phyloP scores from a whole-genome alignment of 2,888 invertebrate genomes.

The Chrysolina americana region DNA sequence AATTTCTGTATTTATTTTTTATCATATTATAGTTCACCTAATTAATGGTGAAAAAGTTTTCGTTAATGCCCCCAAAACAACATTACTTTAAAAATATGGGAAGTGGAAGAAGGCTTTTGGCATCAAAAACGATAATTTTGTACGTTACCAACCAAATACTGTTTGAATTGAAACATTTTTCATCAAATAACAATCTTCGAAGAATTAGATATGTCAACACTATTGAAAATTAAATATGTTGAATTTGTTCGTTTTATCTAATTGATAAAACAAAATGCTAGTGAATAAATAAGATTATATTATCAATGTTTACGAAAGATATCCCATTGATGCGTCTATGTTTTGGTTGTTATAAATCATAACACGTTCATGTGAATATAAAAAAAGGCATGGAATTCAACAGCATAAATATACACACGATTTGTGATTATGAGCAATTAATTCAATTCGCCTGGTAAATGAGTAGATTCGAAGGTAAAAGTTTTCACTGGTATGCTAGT shows the following conservation, averaged over 20 bases:
- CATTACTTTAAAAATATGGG: too few relatives aligned
- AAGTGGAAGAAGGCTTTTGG: too few relatives aligned
- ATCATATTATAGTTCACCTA: too few relatives aligned
- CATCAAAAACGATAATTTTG: too few relatives aligned
- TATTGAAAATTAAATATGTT: not conserved
- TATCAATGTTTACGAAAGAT: slow-evolving; percentile 3
- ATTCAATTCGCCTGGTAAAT: not conserved
- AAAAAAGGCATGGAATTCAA: not conserved
- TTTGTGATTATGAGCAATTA: not conserved
- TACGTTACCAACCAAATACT: not conserved
- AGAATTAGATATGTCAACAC: not conserved
- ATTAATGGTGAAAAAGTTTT: too few relatives aligned
- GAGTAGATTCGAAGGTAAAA: not conserved
- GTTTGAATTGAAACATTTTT: not conserved
- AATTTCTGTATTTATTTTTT: too few relatives aligned
- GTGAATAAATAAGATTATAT: not conserved
- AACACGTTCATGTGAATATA: not conserved
- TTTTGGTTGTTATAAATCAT: not conserved
- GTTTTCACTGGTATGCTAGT: not conserved
- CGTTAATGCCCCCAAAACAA: too few relatives aligned
- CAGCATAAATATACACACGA: not conserved
- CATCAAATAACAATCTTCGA: not conserved
- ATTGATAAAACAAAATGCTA: not conserved
- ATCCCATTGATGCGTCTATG: not conserved
- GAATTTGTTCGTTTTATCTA: not conserved